These are phyloP conservation scores for Melanotaenia boesemani DNA, from an alignment of 2,797 vertebrate species.

Conservation along the genomic window DNA sequence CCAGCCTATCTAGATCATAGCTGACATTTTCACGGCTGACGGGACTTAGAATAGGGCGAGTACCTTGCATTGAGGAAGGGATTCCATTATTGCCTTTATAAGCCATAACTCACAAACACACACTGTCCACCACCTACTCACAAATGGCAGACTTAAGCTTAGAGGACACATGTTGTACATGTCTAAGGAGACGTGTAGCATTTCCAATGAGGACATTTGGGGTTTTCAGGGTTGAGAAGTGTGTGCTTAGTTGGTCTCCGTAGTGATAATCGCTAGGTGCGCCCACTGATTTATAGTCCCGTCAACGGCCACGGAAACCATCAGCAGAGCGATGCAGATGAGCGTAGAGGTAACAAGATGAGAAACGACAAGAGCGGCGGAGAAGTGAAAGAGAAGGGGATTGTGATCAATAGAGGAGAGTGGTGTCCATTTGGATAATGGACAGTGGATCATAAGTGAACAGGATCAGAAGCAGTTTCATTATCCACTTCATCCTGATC, in stretches of 20 bases:
- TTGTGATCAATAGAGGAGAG: constrained; percentile 89
- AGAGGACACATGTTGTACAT: constrained; percentile 54
- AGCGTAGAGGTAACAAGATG: constrained; percentile 85
- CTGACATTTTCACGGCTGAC: constrained; percentile 83
- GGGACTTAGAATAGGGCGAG: constrained; percentile 65
- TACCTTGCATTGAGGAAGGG: constrained; percentile 64
- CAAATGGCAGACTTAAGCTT: constrained; percentile 41
- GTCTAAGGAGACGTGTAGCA: constrained; percentile 48
- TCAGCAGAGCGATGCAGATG: constrained; percentile 77
- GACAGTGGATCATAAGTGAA: constrained; percentile 88
- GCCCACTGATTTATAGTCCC: constrained; percentile 83
- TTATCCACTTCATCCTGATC: constrained; percentile 82
- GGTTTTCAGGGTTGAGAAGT: constrained; percentile 68
- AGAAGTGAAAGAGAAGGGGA: constrained; percentile 79
- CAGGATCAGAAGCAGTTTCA: constrained; percentile 86
- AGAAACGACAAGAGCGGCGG: constrained; percentile 86
- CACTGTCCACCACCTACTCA: constrained; percentile 15
- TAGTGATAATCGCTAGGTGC: constrained; percentile 79
- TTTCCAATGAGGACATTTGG: constrained; percentile 63
- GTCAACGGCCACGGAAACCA: constrained; percentile 72
- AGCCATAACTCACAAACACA: constrained; percentile 60
- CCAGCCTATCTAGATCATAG: constrained; percentile 73
- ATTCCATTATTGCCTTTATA: constrained; percentile 74
- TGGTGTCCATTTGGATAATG: constrained; percentile 96
- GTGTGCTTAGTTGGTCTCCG: constrained; percentile 67